Evolutionary conservation across 2,113 vertebrate species (phyloP).

Genomic region (Burhinus oedicnemus): DNA sequence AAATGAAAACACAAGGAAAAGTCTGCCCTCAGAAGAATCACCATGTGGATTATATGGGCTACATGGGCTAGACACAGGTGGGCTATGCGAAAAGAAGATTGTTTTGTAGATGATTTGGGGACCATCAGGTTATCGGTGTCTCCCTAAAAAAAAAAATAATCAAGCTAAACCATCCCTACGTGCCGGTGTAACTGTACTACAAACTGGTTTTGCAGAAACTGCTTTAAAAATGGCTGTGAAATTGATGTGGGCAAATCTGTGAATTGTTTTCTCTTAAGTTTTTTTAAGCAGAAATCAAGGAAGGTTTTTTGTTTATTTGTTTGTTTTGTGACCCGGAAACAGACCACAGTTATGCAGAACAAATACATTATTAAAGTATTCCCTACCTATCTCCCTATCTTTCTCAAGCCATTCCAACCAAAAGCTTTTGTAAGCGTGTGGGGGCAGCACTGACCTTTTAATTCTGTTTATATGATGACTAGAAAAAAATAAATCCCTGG

Average conservation of each 20-base stretch:
- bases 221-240: background rate
- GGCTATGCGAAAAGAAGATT: background rate
- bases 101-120: background rate
- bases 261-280: background rate
- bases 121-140: background rate
- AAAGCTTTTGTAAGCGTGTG: conserved; percentile 46
- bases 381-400: background rate
- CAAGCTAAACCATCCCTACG: background rate
- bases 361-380: background rate
- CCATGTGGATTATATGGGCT: background rate
- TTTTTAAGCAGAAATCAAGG: background rate
- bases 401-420: background rate
- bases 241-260: background rate
- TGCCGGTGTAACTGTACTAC: background rate
- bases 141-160: background rate
- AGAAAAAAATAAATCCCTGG: conserved; percentile 1
- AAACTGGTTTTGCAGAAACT: background rate
- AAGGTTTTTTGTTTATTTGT: background rate
- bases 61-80: background rate
- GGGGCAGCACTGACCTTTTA: conserved; percentile 61
- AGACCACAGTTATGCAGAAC: background rate
- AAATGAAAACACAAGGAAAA: background rate
- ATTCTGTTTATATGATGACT: conserved; percentile 27
- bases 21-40: background rate
- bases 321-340: background rate